Evolutionary conservation across 1,140 invertebrate species (phyloP), one percentile per base, ranked within the genome.

Genomic region (Psix sp.): DNA sequence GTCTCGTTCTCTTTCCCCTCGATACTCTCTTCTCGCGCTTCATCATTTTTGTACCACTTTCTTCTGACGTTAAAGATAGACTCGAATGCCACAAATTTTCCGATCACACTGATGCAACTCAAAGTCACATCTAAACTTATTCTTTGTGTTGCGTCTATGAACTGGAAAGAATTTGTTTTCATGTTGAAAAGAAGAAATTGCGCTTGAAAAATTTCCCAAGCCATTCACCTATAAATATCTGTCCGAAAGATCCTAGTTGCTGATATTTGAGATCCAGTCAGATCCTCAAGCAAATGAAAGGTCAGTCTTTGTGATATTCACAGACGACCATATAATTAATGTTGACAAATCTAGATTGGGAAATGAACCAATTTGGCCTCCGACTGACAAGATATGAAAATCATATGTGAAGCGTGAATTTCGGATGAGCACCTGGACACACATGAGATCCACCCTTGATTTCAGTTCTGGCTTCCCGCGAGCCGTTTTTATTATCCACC

Each of bases 351-450:
- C 60, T 48, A 74, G 71, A 74, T 62, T 13, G 38, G 9, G 6
- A 33, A 43, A 42, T 20, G 11, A 48, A 7, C 5, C 20, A 48
- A 65, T 51, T 59, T 35, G 43, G 4, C 11, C 15, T 15, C 10
- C 11, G 26, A 48, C 39, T 52, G 63, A 63, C 39, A 74, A 77
- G 75, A 80, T 80, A 81, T 78, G 78, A 82, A 80, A 81, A 80
- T 76, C 75, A 77, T 79, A 79, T 73, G 33, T 77, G 60, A 74
- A 77, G 76, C 78, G 75, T 74, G 62, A 72, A 77, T 66, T 63
- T 70, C 35, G 52, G 26, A 13, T 11, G 51, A 42, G 48, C 74
- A 82, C 81, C 81, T 82, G 81, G 81, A 59, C 74, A 81, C 56
- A 82, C 80, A 82, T 57, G 51, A 56, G 45, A 14, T 11, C 29